Evolutionary conservation across 2,113 vertebrate genomes (phyloP), one percentile per base, ranked within the genome.

Genomic region (Cyanoderma ruficeps): DNA sequence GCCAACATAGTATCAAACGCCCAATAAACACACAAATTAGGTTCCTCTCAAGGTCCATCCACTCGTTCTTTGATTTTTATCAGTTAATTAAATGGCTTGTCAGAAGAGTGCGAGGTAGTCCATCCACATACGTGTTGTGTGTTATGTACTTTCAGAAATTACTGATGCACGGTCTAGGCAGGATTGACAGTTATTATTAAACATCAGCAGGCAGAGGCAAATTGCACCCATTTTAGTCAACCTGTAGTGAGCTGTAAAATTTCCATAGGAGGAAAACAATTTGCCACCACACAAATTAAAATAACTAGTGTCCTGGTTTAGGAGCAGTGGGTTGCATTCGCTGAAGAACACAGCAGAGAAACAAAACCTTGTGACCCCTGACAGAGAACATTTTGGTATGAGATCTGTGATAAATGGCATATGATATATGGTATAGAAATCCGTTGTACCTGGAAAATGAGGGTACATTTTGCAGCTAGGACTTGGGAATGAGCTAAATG

Each of bases 121-220:
- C 75, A 49, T 90, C 63, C 39, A 47, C 65, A 42, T 63, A 21
- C 25, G 35, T 89, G 50, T 64, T 95, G 23, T 22, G 60, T 83
- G 76, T 59, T 96, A 52, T 1, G 3, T 81, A 70, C 77, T 81
- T 72, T 86, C 85, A 95, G 88, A 94, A 95, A 49, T 86, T 92
- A 89, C 90, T 81, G 71, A 69, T 90, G 80, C 81, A 63, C 1
- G 0, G 55, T 86, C 68, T 83, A 88, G 72, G 70, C n/a, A 91
- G 77, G 57, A 70, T 63, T 86, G 88, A 83, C 90, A 91, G 30
- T 65, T 92, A 90, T 93, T 96, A 93, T 91, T 95, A 95, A 97
- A 96, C 46, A 89, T 96, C 93, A 94, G 76, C 67, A 96, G 88
- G 67, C 77, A 93, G 74, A 95, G 60, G 86, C 55, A 85, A 97